Conservation (phyloP, 2,113 vertebrate genomes). For the Petrocephalus microphthalmus region DNA sequence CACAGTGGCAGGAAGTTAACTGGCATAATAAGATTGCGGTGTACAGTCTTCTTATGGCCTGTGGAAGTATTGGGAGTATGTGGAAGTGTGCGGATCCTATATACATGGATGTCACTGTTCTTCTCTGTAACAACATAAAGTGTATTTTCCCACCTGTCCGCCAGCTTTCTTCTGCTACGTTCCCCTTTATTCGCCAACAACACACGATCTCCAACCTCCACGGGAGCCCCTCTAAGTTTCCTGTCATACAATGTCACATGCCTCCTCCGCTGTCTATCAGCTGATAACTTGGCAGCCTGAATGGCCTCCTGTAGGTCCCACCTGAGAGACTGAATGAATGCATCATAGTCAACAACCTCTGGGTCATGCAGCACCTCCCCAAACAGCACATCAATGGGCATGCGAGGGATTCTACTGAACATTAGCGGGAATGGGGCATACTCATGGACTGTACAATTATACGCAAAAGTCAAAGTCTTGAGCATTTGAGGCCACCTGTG, state of each 20-base stretch:
- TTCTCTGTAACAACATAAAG: background rate
- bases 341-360: background rate
- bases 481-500: background rate
- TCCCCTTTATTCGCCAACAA: background rate
- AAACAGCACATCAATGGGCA: background rate
- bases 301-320: conserved; percentile 22
- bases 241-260: background rate
- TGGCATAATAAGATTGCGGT: background rate
- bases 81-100: background rate
- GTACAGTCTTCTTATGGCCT: background rate
- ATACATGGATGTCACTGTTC: background rate
- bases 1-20: background rate
- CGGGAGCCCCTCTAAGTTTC: background rate
- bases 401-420: background rate
- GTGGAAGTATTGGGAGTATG: background rate
- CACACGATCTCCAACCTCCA: background rate
- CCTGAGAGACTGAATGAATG: background rate
- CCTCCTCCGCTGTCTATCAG: conserved; percentile 17
- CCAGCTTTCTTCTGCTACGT: background rate
- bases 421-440: background rate
- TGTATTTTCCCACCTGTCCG: background rate
- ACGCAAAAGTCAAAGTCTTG: background rate
- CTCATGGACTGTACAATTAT: background rate
- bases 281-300: conserved; percentile 14
- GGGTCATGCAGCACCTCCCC: background rate